A percentile compares a stretch with the other conserved stretches of the same genome.
Conservation (phyloP, 1,140 invertebrate genomes). For the Ostrea edulis region DNA sequence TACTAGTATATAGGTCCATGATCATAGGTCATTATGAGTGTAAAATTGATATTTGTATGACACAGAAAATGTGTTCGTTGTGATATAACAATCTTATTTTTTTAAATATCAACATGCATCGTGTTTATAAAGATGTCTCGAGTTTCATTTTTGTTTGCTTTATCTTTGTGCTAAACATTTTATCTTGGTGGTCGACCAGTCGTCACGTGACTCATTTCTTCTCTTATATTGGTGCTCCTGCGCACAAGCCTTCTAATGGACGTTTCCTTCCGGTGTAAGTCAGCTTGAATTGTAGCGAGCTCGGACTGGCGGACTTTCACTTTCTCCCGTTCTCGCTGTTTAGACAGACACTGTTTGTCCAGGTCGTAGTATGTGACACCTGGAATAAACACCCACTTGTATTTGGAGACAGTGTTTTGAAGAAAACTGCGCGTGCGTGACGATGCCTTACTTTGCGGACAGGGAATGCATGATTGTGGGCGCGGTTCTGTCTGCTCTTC, state of each 20-base stretch:
- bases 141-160: too few relatives aligned
- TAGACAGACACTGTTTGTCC: not conserved
- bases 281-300: not conserved
- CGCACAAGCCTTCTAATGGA: not conserved
- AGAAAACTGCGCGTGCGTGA: slow-evolving; percentile 7
- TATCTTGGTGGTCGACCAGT: not conserved
- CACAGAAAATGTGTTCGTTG: too few relatives aligned
- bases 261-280: slow-evolving; percentile 21
- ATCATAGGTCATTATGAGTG: too few relatives aligned
- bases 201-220: slow-evolving; percentile 22
- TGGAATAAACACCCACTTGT: slow-evolving; percentile 6
- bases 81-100: too few relatives aligned
- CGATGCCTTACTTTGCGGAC: not conserved
- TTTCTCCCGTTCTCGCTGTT: not conserved
- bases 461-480: not conserved
- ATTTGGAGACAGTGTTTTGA: slow-evolving; percentile 24
- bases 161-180: not conserved
- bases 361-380: not conserved
- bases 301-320: not conserved
- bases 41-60: too few relatives aligned
- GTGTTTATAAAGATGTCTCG: too few relatives aligned
- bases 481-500: not conserved
- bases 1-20: too few relatives aligned
- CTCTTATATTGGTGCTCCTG: slow-evolving; percentile 12
- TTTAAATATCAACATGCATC: too few relatives aligned